Conservation (phyloP, 2,797 vertebrate genomes). For the Enteromius treurensis region DNA sequence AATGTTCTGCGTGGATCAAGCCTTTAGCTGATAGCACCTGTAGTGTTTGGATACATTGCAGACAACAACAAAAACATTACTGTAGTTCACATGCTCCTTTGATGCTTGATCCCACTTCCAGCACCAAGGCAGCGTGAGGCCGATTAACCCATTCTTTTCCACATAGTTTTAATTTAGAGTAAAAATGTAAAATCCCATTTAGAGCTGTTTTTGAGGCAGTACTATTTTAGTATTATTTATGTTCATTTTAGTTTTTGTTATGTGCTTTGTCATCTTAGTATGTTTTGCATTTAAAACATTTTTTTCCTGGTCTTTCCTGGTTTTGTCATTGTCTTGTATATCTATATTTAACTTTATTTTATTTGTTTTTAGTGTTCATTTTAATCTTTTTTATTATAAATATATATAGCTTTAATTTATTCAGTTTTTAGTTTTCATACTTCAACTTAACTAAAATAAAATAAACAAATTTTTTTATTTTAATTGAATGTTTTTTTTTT, state of each 20-base stretch:
- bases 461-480: too few relatives aligned
- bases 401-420: neutral
- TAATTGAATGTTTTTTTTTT: neutral
- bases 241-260: neutral
- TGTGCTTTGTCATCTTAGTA: too few relatives aligned
- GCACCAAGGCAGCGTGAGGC: slow-evolving; percentile 55
- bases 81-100: slow-evolving; percentile 60
- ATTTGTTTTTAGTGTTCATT: neutral
- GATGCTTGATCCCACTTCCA: slow-evolving; percentile 57
- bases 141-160: slow-evolving; percentile 68
- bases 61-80: slow-evolving; percentile 50
- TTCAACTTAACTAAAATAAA: neutral
- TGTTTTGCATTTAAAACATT: neutral
- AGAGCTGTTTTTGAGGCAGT: neutral
- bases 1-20: too few relatives aligned
- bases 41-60: slow-evolving; percentile 58
- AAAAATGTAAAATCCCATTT: neutral
- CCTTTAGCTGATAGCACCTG: slow-evolving; percentile 6
- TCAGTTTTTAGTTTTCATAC: neutral
- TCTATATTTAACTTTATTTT: neutral
- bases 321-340: neutral
- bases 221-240: neutral
- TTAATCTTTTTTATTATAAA: neutral
- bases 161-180: slow-evolving; percentile 35
- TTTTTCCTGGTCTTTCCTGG: too few relatives aligned